Percentiles rank a stretch among this genome's conserved stretches.
phyloP scores from a whole-genome alignment of 53 echinoderm and acorn worm genomes.

The Pentamera pediparva region DNA sequence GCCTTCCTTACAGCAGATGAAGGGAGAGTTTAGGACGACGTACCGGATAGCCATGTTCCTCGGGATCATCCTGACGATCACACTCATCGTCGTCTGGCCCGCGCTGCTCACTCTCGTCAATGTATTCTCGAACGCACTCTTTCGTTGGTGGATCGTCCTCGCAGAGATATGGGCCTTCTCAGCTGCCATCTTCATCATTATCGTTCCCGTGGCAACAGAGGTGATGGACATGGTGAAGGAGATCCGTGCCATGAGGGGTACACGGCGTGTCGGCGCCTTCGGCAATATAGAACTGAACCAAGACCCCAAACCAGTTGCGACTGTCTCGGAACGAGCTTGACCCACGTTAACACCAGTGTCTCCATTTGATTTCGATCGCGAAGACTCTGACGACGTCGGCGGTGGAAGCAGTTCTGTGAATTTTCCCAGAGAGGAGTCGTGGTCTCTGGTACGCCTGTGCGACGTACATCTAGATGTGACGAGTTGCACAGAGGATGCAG shows the following conservation, averaged over 20 bases:
- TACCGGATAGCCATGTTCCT: constrained; percentile 45
- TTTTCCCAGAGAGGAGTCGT: too few species aligned
- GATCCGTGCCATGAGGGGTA: constrained; percentile 13
- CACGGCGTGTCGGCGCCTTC: constrained; percentile 1
- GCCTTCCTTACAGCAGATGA: constrained; percentile 75
- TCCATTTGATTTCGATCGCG: too few species aligned
- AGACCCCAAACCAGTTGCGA: background rate
- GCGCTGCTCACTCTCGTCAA: constrained; percentile 53
- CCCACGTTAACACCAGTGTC: too few species aligned
- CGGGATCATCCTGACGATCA: constrained; percentile 39
- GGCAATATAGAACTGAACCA: background rate
- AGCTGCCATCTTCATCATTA: constrained; percentile 76
- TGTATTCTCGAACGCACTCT: constrained; percentile 44
- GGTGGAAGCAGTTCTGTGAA: too few species aligned
- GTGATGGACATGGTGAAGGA: constrained; percentile 55
- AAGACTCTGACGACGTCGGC: too few species aligned
- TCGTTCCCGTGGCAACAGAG: constrained; percentile 74
- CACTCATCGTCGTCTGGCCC: constrained; percentile 72
- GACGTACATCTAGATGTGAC: too few species aligned
- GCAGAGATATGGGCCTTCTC: constrained; percentile 70
- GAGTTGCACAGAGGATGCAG: too few species aligned
- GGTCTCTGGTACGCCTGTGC: too few species aligned
- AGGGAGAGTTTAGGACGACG: constrained; percentile 56
- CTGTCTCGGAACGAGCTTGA: constrained; percentile 16
- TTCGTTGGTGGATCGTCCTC: constrained; percentile 67